phyloP scores from a whole-genome alignment of 2,888 invertebrate species.

The Ophion slaviceki region DNA sequence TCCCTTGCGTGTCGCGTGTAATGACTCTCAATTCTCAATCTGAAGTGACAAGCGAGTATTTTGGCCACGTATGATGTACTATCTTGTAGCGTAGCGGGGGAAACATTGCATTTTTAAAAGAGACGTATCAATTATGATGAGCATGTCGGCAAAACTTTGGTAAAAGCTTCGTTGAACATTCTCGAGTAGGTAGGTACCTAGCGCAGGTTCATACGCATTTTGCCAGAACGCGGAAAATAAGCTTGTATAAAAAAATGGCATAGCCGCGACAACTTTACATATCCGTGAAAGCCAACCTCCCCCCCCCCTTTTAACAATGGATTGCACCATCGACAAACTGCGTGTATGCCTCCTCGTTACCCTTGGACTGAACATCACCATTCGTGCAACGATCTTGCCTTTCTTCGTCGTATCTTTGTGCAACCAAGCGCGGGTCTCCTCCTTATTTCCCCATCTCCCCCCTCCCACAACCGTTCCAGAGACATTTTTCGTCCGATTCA shows the following conservation, averaged over 20 bases:
- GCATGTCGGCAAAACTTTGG: too few species aligned
- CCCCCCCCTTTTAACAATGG: conserved; percentile 54
- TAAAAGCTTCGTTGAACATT: too few species aligned
- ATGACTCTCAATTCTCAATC: too few species aligned
- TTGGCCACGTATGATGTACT: too few species aligned
- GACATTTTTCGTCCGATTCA: not conserved
- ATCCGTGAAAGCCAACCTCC: conserved; percentile 18
- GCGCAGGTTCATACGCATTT: too few species aligned
- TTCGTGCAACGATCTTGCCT: conserved; percentile 43
- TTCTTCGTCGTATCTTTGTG: conserved; percentile 38
- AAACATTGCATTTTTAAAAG: too few species aligned
- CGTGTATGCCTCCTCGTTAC: conserved; percentile 63
- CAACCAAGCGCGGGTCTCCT: conserved; percentile 3
- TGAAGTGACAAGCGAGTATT: too few species aligned
- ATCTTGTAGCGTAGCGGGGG: too few species aligned
- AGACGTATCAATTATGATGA: too few species aligned
- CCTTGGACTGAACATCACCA: conserved; percentile 52
- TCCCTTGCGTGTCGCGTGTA: too few species aligned
- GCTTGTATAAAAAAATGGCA: not conserved
- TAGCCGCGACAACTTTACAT: not conserved
- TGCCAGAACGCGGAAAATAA: too few species aligned
- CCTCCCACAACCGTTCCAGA: not conserved
- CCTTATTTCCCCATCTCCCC: conserved; percentile 1
- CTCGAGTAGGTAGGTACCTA: too few species aligned
- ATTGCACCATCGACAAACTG: conserved; percentile 65